Conservation (phyloP, 2,113 vertebrate genomes). For the Chloropsis cyanopogon region DNA sequence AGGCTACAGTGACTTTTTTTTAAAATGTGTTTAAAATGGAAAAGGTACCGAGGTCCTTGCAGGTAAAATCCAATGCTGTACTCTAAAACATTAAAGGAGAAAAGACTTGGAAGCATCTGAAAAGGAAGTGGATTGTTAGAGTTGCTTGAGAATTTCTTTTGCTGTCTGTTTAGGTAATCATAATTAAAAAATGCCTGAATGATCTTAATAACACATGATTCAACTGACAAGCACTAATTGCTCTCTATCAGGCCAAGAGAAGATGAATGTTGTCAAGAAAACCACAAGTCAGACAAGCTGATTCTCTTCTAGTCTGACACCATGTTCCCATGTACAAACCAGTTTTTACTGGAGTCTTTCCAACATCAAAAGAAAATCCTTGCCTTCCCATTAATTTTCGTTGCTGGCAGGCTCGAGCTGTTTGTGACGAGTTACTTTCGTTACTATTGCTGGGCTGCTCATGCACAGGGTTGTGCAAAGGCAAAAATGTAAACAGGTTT, state of each 20-base stretch:
- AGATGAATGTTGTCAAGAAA: slow-evolving; percentile 88
- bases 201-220: slow-evolving; percentile 86
- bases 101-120: slow-evolving; percentile 64
- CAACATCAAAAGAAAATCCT: slow-evolving; percentile 79
- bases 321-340: slow-evolving; percentile 90
- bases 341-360: slow-evolving; percentile 89
- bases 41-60: neutral
- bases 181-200: slow-evolving; percentile 87
- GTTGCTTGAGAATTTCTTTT: slow-evolving; percentile 76
- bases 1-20: neutral
- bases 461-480: slow-evolving; percentile 52
- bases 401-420: slow-evolving; percentile 70
- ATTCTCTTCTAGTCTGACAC: slow-evolving; percentile 87
- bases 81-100: slow-evolving; percentile 45
- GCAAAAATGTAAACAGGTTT: slow-evolving; percentile 67
- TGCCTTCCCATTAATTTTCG: slow-evolving; percentile 72
- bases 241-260: slow-evolving; percentile 83
- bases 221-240: slow-evolving; percentile 86
- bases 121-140: slow-evolving; percentile 79
- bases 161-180: slow-evolving; percentile 79
- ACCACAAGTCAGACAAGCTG: slow-evolving; percentile 90
- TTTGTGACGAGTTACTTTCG: slow-evolving; percentile 60
- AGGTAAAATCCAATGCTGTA: slow-evolving; percentile 41
- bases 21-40: neutral
- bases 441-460: slow-evolving; percentile 43